phyloP scores from a whole-genome alignment of 2,797 vertebrate genomes.

The Typhlichthys subterraneus region DNA sequence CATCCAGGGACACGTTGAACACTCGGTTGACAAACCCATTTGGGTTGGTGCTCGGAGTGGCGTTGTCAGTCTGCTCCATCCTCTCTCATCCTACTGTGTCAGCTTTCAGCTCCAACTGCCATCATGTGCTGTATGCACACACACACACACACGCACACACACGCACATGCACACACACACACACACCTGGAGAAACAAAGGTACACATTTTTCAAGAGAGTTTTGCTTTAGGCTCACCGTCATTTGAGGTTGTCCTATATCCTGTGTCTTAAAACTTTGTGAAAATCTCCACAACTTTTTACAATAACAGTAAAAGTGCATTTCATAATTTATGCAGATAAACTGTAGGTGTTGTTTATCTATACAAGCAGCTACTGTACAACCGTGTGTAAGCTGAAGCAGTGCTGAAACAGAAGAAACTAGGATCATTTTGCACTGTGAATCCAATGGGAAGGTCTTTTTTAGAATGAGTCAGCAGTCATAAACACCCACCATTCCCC shows the following conservation, averaged over 20 bases:
- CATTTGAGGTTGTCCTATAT: conserved; percentile 14
- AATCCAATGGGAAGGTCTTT: conserved; percentile 23
- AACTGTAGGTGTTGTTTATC: too few species aligned
- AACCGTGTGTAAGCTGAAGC: background rate
- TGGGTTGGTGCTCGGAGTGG: conserved; percentile 70
- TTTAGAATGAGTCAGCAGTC: conserved; percentile 43
- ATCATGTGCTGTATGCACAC: conserved; percentile 44
- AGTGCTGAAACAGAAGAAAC: conserved; percentile 11
- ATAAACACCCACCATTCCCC: conserved; percentile 20
- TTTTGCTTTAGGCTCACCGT: conserved; percentile 32
- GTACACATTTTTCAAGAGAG: conserved; percentile 35
- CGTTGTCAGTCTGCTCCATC: conserved; percentile 74
- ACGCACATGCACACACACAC: conserved; percentile 31
- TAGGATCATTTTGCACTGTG: conserved; percentile 5
- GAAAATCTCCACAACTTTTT: conserved; percentile 1
- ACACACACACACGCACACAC: conserved; percentile 29
- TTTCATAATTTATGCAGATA: conserved; percentile 1
- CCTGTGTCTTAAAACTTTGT: conserved; percentile 1
- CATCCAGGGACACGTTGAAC: conserved; percentile 80
- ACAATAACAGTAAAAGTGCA: conserved; percentile 6
- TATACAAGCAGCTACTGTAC: background rate
- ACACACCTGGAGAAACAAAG: conserved; percentile 58
- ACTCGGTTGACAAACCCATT: conserved; percentile 86
- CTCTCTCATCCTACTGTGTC: conserved; percentile 78
- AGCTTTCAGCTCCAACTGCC: conserved; percentile 67